Evolutionary conservation across 2,113 vertebrate genomes (phyloP), one percentile per base, ranked within the genome.

Genomic region (Macrotis lagotis): DNA sequence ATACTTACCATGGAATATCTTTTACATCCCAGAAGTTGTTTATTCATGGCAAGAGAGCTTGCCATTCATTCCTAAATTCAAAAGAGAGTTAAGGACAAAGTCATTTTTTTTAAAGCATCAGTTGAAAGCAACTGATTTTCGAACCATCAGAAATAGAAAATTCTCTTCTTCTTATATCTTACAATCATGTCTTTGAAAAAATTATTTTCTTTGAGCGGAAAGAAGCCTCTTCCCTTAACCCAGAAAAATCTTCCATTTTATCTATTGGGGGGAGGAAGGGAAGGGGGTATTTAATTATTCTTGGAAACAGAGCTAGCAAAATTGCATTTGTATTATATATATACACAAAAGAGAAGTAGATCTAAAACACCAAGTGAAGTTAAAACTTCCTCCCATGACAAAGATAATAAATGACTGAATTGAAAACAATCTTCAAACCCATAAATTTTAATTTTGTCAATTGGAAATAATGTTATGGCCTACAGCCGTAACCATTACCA

Each of bases 381-480:
- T 94, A 44, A 90, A 0, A 53, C 88, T 88, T 96, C n/a, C 48
- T 95, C 74, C 93, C 47, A 50, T 93, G 51, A 92, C 55, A 91
- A 83, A 28, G 53, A 94, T 55, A 28, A 49, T 92, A 91, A 93
- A 92, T 47, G 51, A 6, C 50, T 89, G 4, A 1, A 50, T 88
- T 94, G 52, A 93, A 95, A 95, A 49, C 24, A 49, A 53, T 91
- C 48, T 94, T 92, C 59, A 91, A 47, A 94, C 74, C 89, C 90
- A 89, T 90, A 59, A 94, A 90, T 94, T 95, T 97, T 91, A 95
- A 93, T 95, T 94, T 95, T 95, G 16, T 50, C 49, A 93, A 48
- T 89, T 95, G 28, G n/a, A 94, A 95, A 94, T 91, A 95, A 94
- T 89, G 94, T 90, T 95, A 96, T 90, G 50, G 83, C 88, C 31